These are phyloP conservation scores for Pollachius pollachius DNA, from an alignment of 2,113 vertebrate species.

Conservation along the genomic window DNA sequence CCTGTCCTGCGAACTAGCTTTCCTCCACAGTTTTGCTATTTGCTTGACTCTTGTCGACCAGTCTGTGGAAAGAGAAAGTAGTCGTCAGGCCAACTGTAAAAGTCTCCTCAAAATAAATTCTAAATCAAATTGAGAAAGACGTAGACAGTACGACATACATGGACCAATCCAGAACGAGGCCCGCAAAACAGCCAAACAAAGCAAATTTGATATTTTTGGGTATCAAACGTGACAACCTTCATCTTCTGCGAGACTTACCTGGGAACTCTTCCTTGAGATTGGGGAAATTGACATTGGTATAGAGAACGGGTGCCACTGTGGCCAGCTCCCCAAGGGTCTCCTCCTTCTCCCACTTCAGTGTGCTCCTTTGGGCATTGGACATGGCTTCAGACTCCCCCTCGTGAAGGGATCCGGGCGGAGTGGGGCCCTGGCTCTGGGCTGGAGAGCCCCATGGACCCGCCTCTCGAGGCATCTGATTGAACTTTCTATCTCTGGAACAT, in stretches of 20 bases:
- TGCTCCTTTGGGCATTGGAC: slow-evolving; percentile 93
- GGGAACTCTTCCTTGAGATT: slow-evolving; percentile 94
- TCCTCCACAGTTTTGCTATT: slow-evolving; percentile 98
- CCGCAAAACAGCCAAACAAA: not conserved
- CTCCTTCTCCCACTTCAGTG: slow-evolving; percentile 98
- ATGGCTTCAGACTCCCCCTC: slow-evolving; percentile 89
- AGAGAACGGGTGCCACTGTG: slow-evolving; percentile 95
- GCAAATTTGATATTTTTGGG: not conserved
- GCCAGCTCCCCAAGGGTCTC: slow-evolving; percentile 94
- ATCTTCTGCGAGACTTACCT: slow-evolving; percentile 67
- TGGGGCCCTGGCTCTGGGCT: slow-evolving; percentile 54
- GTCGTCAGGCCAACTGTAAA: slow-evolving; percentile 31
- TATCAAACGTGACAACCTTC: too few relatives aligned
- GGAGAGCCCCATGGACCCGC: slow-evolving; percentile 78
- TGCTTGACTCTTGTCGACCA: slow-evolving; percentile 98
- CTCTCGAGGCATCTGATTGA: slow-evolving; percentile 82
- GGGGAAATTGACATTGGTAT: slow-evolving; percentile 96
- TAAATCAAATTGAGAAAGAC: slow-evolving; percentile 24
- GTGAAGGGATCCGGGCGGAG: slow-evolving; percentile 69
- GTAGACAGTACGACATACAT: not conserved
- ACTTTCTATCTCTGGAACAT: slow-evolving; percentile 85
- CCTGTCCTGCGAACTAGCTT: slow-evolving; percentile 97
- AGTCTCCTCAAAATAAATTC: not conserved
- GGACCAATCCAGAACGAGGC: too few relatives aligned
- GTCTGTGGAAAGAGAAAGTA: slow-evolving; percentile 74